Base-by-base conservation (phyloP, 2,888 invertebrate species). In the Amiota mariae region DNA sequence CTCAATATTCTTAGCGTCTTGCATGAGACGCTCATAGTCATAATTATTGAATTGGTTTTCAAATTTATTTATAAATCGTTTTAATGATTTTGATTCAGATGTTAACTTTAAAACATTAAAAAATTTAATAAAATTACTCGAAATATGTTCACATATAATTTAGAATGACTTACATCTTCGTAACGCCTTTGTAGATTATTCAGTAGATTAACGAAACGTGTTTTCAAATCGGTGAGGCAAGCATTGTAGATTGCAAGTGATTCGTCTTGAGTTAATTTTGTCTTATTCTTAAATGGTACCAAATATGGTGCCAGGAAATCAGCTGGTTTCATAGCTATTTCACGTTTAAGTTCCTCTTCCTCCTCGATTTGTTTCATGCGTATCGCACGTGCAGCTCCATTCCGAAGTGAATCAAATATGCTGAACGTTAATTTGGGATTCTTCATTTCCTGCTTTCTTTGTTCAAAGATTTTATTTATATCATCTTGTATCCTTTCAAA, bases 211-310 rank as follows among this genome's bases (percentile, higher is more conserved):
- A 94, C 89, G 76, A 93, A 91, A 49, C 92, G 91, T 0, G 92
- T 89, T 82, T 93, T 94, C 79, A 94, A 93, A 84, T 95, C 95
- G 71, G 91, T 91, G 59, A 95, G 89, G 76, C 95, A 95, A 8
- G 85, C 79, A 64, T 88, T 82, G 66, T 86, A 89, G 0, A 87
- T 87, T 2, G 71, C 73, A 76, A 80, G 73, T 0, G 90, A 89
- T 76, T 90, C 88, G 0, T 85, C 80, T 4, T 75, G 76, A 0
- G 85, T 87, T 1, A 88, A 79, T 36, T 6, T 36, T 8, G 75
- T 73, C 0, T 75, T 78, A 56, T 82, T 64, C 67, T 81, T 90
- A 20, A 92, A 88, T 24, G 91, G 89, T 1, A 92, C 91, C 64
- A 93, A 81, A 82, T 93, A 93, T 0, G 93, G 93, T 9, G 91